Evolutionary conservation across 1,140 invertebrate species (phyloP), one percentile per base, ranked within the genome.

Genomic region (Papilio xuthus): DNA sequence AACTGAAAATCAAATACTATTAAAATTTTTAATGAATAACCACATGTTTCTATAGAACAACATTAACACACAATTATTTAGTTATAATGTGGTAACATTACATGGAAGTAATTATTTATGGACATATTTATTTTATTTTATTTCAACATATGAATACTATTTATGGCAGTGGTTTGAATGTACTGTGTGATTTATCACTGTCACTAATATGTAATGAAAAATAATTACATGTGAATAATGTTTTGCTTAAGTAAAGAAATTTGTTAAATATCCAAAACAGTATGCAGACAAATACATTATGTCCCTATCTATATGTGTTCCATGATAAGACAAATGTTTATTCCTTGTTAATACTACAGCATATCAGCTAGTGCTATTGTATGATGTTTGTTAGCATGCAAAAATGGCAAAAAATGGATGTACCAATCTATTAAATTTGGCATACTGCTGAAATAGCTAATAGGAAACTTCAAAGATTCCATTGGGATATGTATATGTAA

Each of bases 1-100:
- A 93, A 92, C 92, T 93, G 87, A 13, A 92, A 92, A 63, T 26
- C 0, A 63, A 63, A 63, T 6, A 3, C 3, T 13, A n/a, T 26
- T 10, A 12, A 4, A 20, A 56, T 20, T 53, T n/a, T 53, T 8
- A 53, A 53, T 6, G 6, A 9, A 53, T 12, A 60, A 60, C 23
- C 56, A 20, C 18, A 2, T 26, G 23, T 1, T 60, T 7, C 18
- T 60, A 4, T n/a, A 1, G 18, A 53, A 53, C 50, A n/a, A 20
- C 9, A 20, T 15, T n/a, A n/a, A n/a, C 7, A n/a, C 6, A 32
- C 6, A 9, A 53, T 18, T n/a, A 6, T 7, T n/a, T n/a, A n/a
- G n/a, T n/a, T 8, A 53, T 53, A 53, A n/a, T 20, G 8, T 7
- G 8, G 18, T 13, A 4, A 47, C n/a, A 8, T 53, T 53, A 53